phyloP scores from a whole-genome alignment of 2,888 invertebrate genomes.

The Venusia cambrica region DNA sequence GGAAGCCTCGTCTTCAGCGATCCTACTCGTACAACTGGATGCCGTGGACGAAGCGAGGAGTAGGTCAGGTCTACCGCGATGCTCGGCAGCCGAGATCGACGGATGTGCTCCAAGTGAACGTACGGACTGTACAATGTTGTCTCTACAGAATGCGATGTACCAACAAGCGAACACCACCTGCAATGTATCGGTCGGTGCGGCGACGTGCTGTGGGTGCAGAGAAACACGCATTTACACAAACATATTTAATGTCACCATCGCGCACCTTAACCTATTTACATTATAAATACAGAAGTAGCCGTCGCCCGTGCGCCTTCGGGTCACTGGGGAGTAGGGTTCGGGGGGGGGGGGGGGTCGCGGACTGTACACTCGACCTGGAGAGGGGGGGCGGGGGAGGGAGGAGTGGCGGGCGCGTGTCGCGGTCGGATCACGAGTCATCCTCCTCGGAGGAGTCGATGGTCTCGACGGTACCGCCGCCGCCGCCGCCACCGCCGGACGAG shows the following conservation, averaged over 20 bases:
- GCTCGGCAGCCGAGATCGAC: too few relatives aligned
- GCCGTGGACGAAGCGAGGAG: too few relatives aligned
- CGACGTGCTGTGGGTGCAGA: conserved; percentile 43
- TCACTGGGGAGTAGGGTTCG: conserved; percentile 13
- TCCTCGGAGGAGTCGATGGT: conserved; percentile 72
- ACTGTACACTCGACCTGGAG: conserved; percentile 55
- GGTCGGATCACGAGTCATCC: conserved; percentile 59
- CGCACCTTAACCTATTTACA: conserved; percentile 77
- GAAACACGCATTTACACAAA: conserved; percentile 54
- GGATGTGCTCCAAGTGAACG: too few relatives aligned
- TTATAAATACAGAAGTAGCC: conserved; percentile 62
- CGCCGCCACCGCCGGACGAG: conserved; percentile 62
- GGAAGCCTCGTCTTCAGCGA: too few relatives aligned
- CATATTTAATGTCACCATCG: conserved; percentile 72
- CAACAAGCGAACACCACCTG: too few relatives aligned
- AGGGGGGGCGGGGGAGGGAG: conserved; percentile 8
- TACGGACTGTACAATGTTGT: too few relatives aligned
- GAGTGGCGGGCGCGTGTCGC: conserved; percentile 11
- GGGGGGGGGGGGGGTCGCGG: conserved; percentile 47
- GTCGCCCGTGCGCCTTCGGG: conserved; percentile 13
- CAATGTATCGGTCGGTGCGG: too few relatives aligned
- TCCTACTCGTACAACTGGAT: too few relatives aligned
- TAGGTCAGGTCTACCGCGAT: too few relatives aligned
- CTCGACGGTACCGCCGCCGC: conserved; percentile 59
- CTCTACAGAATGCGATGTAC: too few relatives aligned